Base-by-base conservation (phyloP, 2,888 invertebrate genomes). In the Chromoteleia sp. region DNA sequence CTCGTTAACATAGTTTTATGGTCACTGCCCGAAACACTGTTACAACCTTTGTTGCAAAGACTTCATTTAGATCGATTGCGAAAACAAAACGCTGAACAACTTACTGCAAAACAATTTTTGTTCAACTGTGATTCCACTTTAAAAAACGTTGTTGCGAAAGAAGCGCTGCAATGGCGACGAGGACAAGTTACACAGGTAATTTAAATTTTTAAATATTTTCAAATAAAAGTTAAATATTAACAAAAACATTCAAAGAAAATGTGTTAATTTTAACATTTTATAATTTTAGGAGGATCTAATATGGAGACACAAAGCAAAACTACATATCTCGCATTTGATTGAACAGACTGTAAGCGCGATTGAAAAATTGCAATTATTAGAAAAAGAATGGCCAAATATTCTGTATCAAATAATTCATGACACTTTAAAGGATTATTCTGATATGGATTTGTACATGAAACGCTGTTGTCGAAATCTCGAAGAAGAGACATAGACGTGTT, bases 81-180 rank as follows among this genome's bases (percentile, higher is more conserved):
- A 50, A 89, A 84, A 75, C 89, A 89, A 80, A 89, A 86, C 65
- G 88, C 89, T 77, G 88, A 91, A 86, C 88, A 90, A 88, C 84
- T 89, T 43, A 89, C 91, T 87, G 91, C 92, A 87, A 91, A 91
- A 88, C 90, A 91, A 84, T 91, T 91, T 87, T 87, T 91, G 82
- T 90, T 91, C 71, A 89, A 87, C 65, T 87, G 90, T 10, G 97
- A 97, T 90, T 95, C 96, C 21, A 96, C 96, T 3, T 92, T 97
- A 65, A 94, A 95, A 86, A 95, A 95, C 84, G 97, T 97, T 8
- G 96, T 97, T 61, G 96, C 96, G 63, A 97, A 97, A 91, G 97
- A 97, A 92, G 97, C 97, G 0, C 91, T 97, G 48, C 97, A 97
- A 85, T 97, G 96, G 94, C 94, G 95, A 85, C 94, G 94, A 88